These are phyloP conservation scores for Vipera ursinii DNA, from an alignment of 2,797 vertebrate genomes.

Conservation along the genomic window DNA sequence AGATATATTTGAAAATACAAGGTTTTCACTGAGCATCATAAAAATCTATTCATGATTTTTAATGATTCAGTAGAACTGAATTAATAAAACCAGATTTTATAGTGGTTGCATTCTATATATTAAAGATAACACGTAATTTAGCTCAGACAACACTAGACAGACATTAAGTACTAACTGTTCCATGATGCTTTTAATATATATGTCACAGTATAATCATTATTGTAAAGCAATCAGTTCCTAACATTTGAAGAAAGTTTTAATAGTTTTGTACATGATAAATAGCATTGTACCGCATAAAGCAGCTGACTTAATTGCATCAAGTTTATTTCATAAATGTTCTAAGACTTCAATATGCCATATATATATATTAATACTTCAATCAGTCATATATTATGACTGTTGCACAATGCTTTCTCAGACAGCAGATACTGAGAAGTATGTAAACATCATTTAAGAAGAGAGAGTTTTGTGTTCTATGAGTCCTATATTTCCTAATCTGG, in stretches of 20 bases:
- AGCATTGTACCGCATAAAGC: not conserved
- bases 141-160: not conserved
- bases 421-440: not conserved
- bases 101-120: not conserved
- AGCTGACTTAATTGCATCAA: not conserved
- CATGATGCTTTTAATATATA: not conserved
- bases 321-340: not conserved
- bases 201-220: not conserved
- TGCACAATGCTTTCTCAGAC: not conserved
- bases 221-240: not conserved
- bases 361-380: not conserved
- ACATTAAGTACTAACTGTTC: not conserved
- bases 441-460: not conserved
- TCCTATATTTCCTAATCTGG: not conserved
- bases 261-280: not conserved
- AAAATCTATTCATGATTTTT: not conserved
- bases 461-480: not conserved
- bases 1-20: not conserved
- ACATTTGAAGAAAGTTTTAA: not conserved
- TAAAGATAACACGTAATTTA: not conserved
- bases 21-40: not conserved
- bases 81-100: not conserved
- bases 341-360: not conserved
- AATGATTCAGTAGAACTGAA: not conserved
- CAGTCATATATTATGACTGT: not conserved